A percentile compares a stretch with the other conserved stretches of the same genome.
Evolutionary conservation across 2,113 vertebrate species (phyloP).

Genomic region (Condylura cristata): DNA sequence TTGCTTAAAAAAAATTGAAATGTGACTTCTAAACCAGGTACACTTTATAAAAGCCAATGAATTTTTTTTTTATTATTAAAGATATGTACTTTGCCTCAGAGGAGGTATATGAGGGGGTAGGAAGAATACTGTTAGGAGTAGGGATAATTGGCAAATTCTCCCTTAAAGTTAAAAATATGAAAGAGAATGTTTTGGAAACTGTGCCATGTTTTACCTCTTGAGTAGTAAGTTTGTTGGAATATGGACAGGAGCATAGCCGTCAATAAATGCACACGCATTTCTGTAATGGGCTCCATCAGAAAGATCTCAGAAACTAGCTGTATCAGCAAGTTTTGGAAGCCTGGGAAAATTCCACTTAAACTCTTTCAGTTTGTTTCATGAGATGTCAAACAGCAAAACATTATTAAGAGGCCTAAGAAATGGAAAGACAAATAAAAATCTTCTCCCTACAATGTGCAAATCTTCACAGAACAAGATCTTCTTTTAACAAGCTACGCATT

Average conservation of each 20-base stretch:
- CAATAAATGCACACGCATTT: neutral
- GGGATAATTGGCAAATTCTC: neutral
- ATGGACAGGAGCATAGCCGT: neutral
- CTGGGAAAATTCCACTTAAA: neutral
- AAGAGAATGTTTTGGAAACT: neutral
- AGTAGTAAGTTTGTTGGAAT: neutral
- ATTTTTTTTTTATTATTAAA: neutral
- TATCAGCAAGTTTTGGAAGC: neutral
- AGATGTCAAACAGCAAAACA: neutral
- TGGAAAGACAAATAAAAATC: neutral
- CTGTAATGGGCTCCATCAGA: neutral
- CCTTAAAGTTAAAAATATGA: neutral
- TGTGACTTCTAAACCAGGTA: conserved; percentile 5
- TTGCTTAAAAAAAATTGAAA: conserved; percentile 49
- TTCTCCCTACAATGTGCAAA: neutral
- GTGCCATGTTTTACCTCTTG: neutral
- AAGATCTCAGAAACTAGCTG: neutral
- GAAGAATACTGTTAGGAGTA: neutral
- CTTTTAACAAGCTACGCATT: neutral
- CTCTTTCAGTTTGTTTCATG: neutral
- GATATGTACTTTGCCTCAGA: conserved; percentile 7
- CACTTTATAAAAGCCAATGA: neutral
- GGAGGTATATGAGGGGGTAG: neutral
- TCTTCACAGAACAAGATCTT: neutral
- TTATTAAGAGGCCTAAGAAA: conserved; percentile 6